Base-by-base conservation (phyloP, 2,797 vertebrate species). In the Taenioides sp. region DNA sequence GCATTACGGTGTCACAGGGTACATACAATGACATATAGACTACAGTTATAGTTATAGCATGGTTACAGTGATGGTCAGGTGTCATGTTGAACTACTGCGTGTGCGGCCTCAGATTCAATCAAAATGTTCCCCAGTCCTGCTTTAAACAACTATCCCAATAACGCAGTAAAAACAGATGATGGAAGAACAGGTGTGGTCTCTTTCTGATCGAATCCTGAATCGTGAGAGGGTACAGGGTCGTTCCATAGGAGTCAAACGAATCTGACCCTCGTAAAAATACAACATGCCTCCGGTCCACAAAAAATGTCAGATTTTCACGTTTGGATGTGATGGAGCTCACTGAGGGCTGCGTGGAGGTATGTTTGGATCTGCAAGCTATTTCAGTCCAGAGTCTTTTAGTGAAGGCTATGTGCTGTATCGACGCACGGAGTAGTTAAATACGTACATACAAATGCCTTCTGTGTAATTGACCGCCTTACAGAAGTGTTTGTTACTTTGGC, bases 221-320 rank as follows among this genome's bases (percentile, higher is more conserved):
- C 89, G 90, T 90, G 91, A 89, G 82, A 87, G 85, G 84, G 81
- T 82, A 91, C 65, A 60, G 85, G 89, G 92, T 91, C 86, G 54
- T 72, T 80, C 73, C 84, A 75, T 74, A 52, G 11, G 71, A 81
- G 83, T 63, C 28, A 66, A 73, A 83, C 81, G 74, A 71, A 84
- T 79, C 52, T 77, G 85, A 84, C 89, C 84, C 75, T 91, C 91
- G 77, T 91, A 91, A 69, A 92, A 91, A 76, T 68, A 63, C 6
- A 75, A 84, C 84, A 77, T 86, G 74, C 77, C 12, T 2, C 0
- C 23, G 73, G 73, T 76, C 64, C 67, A 73, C 80, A 67, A 84
- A 82, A 88, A 81, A 87, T 71, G 78, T 77, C 72, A 73, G 64
- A 90, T 87, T 86, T 90, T 83, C 91, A 93, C 87, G 88, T 91